phyloP scores from a whole-genome alignment of 2,888 invertebrate species.

The Tetragonula carbonaria region DNA sequence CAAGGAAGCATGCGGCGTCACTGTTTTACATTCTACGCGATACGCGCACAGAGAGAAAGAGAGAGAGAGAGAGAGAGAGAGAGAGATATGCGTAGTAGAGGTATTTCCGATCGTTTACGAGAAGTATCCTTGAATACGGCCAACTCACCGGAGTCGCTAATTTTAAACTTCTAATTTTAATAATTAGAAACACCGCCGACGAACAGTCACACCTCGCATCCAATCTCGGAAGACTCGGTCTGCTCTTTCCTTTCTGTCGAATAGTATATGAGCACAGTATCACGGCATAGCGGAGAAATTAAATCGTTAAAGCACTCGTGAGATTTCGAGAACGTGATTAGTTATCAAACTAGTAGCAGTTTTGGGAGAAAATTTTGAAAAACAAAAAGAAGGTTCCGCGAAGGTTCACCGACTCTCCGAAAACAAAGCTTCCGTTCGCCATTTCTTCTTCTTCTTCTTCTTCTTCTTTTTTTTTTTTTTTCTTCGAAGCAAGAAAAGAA shows the following conservation, averaged over 20 bases:
- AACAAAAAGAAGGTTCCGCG: too few relatives aligned
- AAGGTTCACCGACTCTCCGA: too few relatives aligned
- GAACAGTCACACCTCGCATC: background rate
- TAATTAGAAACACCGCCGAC: slow-evolving; percentile 42
- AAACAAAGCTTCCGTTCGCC: background rate
- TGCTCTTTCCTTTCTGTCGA: background rate
- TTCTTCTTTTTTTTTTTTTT: background rate
- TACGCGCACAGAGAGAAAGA: background rate
- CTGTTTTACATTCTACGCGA: background rate
- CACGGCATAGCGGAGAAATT: background rate
- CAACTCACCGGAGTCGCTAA: slow-evolving; percentile 20
- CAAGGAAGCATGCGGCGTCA: background rate
- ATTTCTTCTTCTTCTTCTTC: too few relatives aligned
- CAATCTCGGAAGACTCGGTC: background rate
- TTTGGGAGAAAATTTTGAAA: too few relatives aligned
- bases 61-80: background rate
- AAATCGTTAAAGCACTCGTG: background rate
- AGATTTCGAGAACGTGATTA: too few relatives aligned
- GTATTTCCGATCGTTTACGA: slow-evolving; percentile 49
- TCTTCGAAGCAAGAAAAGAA: background rate
- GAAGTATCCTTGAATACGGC: slow-evolving; percentile 50
- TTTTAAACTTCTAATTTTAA: slow-evolving; percentile 36
- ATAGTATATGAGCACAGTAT: too few relatives aligned
- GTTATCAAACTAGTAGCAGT: too few relatives aligned
- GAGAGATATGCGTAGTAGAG: slow-evolving; percentile 11